Evolutionary conservation across 2,113 vertebrate genomes (phyloP), one percentile per base, ranked within the genome.

Genomic region (Melanotaenia duboulayi): DNA sequence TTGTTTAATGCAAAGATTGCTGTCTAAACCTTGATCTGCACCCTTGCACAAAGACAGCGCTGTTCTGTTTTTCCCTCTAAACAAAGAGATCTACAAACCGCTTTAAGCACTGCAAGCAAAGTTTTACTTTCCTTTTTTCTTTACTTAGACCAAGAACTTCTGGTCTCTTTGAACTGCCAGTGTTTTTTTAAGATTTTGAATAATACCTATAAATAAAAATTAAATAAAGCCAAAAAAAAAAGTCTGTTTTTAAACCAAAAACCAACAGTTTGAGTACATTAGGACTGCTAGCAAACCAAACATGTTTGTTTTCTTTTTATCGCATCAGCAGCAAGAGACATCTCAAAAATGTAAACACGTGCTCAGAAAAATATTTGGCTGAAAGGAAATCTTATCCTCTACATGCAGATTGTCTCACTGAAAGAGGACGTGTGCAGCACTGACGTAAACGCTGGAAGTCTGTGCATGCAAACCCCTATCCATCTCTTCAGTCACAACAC

Each of bases 271-370:
- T 28, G 6, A 6, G 3, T 28, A 28, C 28, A 28, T 28, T 35
- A 16, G 44, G 14, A 16, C 12, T 14, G 19, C 22, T n/a, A 25
- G 5, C 3, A 9, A 49, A 20, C 19, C 35, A 3, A 11, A 20
- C 11, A 1, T 22, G 19, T 50, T 32, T 50, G 17, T 48, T 19
- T 48, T 46, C 7, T 50, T 20, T 50, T 48, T 32, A 32, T 63
- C 44, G 7, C 44, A 14, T 24, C 32, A n/a, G 25, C 17, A 4
- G 25, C 22, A 14, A n/a, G 59, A 11, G 23, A 8, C 9, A 32
- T 37, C 46, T 50, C 19, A 64, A 50, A 64, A 35, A 64, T 50
- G n/a, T 64, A 50, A 50, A 64, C 44, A 11, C 11, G 1, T 32
- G 20, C 12, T 19, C 1, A 35, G 44, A 50, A 1, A 32, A 22